These are phyloP conservation scores for Osmerus mordax DNA, from an alignment of 2,113 vertebrate species.

Conservation along the genomic window DNA sequence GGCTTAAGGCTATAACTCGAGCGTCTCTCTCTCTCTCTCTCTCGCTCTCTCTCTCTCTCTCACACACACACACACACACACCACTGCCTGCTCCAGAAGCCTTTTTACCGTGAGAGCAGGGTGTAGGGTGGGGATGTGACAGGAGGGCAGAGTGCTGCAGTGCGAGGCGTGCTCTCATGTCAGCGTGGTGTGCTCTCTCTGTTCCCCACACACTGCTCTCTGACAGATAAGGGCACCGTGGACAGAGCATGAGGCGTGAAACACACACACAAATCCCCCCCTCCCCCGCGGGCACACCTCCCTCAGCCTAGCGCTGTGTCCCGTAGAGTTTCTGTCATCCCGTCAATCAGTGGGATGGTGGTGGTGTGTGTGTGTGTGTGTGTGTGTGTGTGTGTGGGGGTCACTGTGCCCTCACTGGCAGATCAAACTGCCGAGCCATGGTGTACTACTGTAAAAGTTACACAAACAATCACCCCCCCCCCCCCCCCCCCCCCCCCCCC, in stretches of 20 bases:
- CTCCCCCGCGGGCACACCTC: neutral
- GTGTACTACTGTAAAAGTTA: neutral
- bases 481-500: neutral
- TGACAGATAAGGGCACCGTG: conserved; percentile 10
- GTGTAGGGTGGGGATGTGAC: neutral
- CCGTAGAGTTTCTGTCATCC: neutral
- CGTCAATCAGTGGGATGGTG: neutral
- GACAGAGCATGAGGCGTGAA: neutral
- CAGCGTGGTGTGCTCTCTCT: neutral
- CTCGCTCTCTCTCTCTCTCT: neutral
- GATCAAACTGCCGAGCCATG: neutral
- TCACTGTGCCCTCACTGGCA: neutral
- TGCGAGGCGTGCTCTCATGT: neutral
- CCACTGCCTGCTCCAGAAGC: neutral
- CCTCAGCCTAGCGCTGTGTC: neutral
- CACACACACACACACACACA: neutral
- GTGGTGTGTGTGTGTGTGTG: neutral
- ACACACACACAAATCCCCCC: neutral
- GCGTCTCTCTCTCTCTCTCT: neutral
- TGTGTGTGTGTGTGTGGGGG: conserved; percentile 8
- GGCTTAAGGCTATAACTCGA: neutral
- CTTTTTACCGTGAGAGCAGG: neutral
- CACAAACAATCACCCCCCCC: neutral
- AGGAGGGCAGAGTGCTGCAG: neutral
- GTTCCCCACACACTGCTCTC: neutral